A percentile compares a stretch with the other conserved stretches of the same genome.
Evolutionary conservation across 2,797 vertebrate genomes (phyloP).

Genomic region (Lophotriccus pileatus): DNA sequence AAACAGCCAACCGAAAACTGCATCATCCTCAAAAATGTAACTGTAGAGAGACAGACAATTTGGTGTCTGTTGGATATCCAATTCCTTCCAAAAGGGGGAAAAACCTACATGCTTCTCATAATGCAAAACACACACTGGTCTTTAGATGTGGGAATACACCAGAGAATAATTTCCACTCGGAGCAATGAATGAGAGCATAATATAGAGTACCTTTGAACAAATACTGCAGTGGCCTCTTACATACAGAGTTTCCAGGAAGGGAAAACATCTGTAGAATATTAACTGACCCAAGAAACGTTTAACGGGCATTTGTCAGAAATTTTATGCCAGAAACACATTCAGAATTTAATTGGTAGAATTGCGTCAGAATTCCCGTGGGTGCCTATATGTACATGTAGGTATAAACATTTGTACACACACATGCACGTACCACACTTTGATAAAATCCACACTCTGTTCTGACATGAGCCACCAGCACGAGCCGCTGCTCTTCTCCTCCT

Average conservation of each 20-base stretch:
- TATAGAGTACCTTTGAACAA: slow-evolving; percentile 23
- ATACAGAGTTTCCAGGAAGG: slow-evolving; percentile 11
- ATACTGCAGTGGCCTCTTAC: neutral
- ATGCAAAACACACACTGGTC: slow-evolving; percentile 14
- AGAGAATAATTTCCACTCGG: slow-evolving; percentile 5
- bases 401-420: neutral
- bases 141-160: slow-evolving; percentile 17
- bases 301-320: neutral
- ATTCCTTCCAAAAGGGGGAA: neutral
- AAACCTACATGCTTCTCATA: neutral
- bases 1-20: neutral
- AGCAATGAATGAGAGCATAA: neutral
- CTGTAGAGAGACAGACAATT: neutral
- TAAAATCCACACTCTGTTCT: neutral
- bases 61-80: neutral
- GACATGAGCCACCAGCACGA: neutral
- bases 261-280: slow-evolving; percentile 49
- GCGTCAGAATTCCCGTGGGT: fast-evolving
- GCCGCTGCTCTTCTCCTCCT: neutral
- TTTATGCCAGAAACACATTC: neutral
- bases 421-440: too few species aligned
- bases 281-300: neutral
- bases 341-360: neutral
- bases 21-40: neutral
- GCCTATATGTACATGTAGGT: neutral